Conservation (phyloP, 2,113 vertebrate genomes). For the Proterorhinus semilunaris region DNA sequence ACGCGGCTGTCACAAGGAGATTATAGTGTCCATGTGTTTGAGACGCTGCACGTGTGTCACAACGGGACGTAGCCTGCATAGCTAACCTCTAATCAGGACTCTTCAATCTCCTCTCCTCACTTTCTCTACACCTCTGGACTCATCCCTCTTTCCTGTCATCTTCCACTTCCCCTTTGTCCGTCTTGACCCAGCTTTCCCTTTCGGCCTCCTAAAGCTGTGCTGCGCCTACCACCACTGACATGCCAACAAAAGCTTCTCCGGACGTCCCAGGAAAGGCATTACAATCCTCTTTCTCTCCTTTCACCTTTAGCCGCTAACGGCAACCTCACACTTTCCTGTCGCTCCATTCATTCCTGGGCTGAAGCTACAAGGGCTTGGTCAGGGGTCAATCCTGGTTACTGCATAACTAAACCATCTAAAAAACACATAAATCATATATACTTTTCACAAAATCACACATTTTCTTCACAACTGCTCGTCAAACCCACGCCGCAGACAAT, state of each 20-base stretch:
- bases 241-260: slow-evolving; percentile 45
- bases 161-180: slow-evolving; percentile 36
- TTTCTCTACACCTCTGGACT: slow-evolving; percentile 52
- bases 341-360: slow-evolving; percentile 10
- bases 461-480: slow-evolving; percentile 16
- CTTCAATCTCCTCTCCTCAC: slow-evolving; percentile 7
- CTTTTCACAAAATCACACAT: slow-evolving; percentile 16
- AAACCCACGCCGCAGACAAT: slow-evolving; percentile 4
- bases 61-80: slow-evolving; percentile 16
- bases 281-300: slow-evolving; percentile 22
- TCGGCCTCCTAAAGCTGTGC: slow-evolving; percentile 36
- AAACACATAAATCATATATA: slow-evolving; percentile 6
- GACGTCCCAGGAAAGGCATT: slow-evolving; percentile 33
- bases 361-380: slow-evolving; percentile 24
- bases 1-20: slow-evolving; percentile 42
- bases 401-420: slow-evolving; percentile 4
- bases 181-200: slow-evolving; percentile 48
- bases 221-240: slow-evolving; percentile 43
- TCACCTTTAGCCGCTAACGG: slow-evolving; percentile 17
- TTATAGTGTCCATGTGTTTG: slow-evolving; percentile 52
- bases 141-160: slow-evolving; percentile 30
- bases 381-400: slow-evolving; percentile 32
- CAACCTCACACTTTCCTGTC: slow-evolving; percentile 20
- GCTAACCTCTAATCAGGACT: slow-evolving; percentile 24
- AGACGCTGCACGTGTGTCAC: slow-evolving; percentile 35